Base-by-base conservation (phyloP, 1,140 invertebrate species). In the Pogonognathellus flavescens region DNA sequence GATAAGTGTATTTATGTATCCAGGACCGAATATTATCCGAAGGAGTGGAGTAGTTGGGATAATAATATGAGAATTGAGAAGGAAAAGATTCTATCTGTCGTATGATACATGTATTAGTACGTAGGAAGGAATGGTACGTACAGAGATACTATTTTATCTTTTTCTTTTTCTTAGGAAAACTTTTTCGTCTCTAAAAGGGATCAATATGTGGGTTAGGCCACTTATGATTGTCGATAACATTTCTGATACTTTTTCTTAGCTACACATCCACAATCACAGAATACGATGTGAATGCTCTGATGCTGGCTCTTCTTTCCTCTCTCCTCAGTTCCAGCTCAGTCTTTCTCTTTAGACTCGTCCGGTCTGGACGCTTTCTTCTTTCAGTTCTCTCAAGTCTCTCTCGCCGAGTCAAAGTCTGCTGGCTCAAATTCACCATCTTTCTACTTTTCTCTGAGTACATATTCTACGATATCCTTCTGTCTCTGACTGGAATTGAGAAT, bases 171-270 rank as follows among this genome's bases (percentile, higher is more conserved):
- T 41, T 41, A 41, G 31, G 11, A 52, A 81, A 76, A 76, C 70
- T 76, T 31, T 76, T 76, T 76, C 70, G 70, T 55, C 80, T 57
- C 50, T 25, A 81, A 81, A 81, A 55, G 80, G 62, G 80, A 81
- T 81, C 80, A 81, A 81, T 81, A 81, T 81, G 50, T 81, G 80
- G 80, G 80, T 81, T 81, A 81, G 80, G 80, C 80, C 80, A 81
- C 80, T 81, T 81, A 81, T 57, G 80, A 81, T 81, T 81, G 80
- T 81, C 80, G 80, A 81, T 81, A 81, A 25, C 80, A 81, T 81
- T 41, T 81, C 80, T 81, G 80, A 53, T 76, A 76, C 70, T 76
- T 81, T 57, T 81, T 52, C 72, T 66, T 50, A 31, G 70, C 70
- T 76, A n/a, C 25, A 76, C 25, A 76, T 25, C 70, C 70, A 76